Percentiles rank a stretch among this genome's conserved stretches.
Evolutionary conservation across 2,888 invertebrate genomes (phyloP).

Genomic region (Agriopis aurantiaria): DNA sequence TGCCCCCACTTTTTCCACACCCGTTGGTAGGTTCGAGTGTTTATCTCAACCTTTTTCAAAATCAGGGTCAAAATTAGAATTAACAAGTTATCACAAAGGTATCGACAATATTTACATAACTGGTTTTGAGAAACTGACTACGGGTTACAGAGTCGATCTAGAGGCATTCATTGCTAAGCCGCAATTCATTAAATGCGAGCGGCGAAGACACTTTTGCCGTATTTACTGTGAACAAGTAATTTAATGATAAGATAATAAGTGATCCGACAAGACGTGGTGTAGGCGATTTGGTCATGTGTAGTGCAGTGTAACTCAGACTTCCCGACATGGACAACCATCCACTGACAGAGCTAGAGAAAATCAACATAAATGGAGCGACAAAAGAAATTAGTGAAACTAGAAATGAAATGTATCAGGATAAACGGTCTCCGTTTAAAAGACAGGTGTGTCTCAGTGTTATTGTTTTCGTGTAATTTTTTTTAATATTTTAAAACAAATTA

Average conservation of each 20-base stretch:
- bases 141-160: slow-evolving; percentile 10
- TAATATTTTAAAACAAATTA: neutral
- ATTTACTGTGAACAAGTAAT: slow-evolving; percentile 43
- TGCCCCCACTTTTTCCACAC: slow-evolving; percentile 13
- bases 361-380: slow-evolving; percentile 61
- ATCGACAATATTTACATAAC: slow-evolving; percentile 36
- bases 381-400: slow-evolving; percentile 59
- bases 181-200: slow-evolving; percentile 27
- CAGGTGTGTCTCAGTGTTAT: slow-evolving; percentile 66
- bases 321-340: slow-evolving; percentile 67
- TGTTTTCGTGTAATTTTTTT: slow-evolving; percentile 10
- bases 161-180: slow-evolving; percentile 27
- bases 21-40: neutral
- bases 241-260: slow-evolving; percentile 66
- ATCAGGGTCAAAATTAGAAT: slow-evolving; percentile 33
- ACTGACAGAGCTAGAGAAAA: slow-evolving; percentile 70
- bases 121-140: slow-evolving; percentile 30
- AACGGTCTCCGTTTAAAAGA: slow-evolving; percentile 64
- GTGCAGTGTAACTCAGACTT: slow-evolving; percentile 56
- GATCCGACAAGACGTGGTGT: slow-evolving; percentile 45
- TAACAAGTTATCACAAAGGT: slow-evolving; percentile 12
- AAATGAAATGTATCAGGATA: slow-evolving; percentile 48
- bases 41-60: slow-evolving; percentile 24
- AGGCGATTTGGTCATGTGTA: slow-evolving; percentile 50
- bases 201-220: slow-evolving; percentile 24